Conservation (phyloP, 2,888 invertebrate species). For the Drosophila melanocephala region DNA sequence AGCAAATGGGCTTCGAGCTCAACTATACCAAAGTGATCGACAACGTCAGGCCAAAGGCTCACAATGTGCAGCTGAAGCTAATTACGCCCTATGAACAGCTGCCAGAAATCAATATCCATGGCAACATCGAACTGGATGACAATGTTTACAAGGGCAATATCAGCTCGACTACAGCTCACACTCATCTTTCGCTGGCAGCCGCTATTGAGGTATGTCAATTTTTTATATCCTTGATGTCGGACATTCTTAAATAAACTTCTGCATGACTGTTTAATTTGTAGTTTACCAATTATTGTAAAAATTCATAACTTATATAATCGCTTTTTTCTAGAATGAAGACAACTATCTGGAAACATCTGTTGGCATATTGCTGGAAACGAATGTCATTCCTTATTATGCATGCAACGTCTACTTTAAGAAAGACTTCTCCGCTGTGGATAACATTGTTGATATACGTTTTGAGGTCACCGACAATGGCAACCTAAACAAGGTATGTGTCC, state of each 20-base stretch:
- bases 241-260: not conserved
- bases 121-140: conserved; percentile 86
- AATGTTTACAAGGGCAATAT: conserved; percentile 87
- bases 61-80: conserved; percentile 86
- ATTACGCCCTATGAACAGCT: conserved; percentile 87
- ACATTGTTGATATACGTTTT: conserved; percentile 88
- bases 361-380: conserved; percentile 88
- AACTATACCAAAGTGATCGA: conserved; percentile 86
- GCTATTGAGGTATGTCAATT: conserved; percentile 86
- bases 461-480: conserved; percentile 87
- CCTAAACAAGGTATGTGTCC: conserved; percentile 86
- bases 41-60: conserved; percentile 84
- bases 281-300: no score
- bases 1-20: conserved; percentile 85
- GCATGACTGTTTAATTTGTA: not conserved
- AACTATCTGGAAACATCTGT: conserved; percentile 88
- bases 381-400: conserved; percentile 88
- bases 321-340: conserved; percentile 87
- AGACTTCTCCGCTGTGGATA: conserved; percentile 89
- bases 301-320: not conserved
- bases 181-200: conserved; percentile 86
- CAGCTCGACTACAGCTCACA: conserved; percentile 86
- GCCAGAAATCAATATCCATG: conserved; percentile 86
- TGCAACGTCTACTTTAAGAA: conserved; percentile 89
- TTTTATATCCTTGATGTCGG: not conserved